Evolutionary conservation across 2,797 vertebrate species (phyloP).

Genomic region (Arremon brunneinucha): DNA sequence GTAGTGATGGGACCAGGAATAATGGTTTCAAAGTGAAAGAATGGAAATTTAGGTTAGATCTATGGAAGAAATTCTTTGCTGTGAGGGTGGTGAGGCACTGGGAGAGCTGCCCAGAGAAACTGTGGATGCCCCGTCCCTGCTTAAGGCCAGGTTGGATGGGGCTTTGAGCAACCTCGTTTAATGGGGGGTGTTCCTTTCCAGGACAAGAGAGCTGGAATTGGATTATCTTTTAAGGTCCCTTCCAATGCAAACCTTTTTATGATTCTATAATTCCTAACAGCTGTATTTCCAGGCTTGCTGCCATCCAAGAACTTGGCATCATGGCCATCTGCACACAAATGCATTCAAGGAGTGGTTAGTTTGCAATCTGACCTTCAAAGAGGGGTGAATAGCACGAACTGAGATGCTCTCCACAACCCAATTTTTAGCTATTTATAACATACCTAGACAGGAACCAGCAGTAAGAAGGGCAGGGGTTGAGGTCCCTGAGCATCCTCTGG

Average conservation of each 20-base stretch:
- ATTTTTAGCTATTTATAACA: not conserved
- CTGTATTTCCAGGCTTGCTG: not conserved
- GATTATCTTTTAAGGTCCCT: not conserved
- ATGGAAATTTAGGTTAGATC: not conserved
- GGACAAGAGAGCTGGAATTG: not conserved
- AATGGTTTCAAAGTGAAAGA: not conserved
- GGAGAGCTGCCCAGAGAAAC: not conserved
- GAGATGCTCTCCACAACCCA: not conserved
- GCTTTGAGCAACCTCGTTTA: not conserved
- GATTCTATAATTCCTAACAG: not conserved
- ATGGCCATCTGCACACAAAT: fast-evolving
- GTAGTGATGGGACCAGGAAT: not conserved
- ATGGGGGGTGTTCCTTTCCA: not conserved
- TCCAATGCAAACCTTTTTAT: not conserved
- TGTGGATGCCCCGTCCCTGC: not conserved
- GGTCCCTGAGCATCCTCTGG: not conserved
- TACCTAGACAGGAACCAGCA: not conserved
- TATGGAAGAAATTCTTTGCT: not conserved
- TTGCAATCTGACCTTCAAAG: not conserved
- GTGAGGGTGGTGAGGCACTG: not conserved
- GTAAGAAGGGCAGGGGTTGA: not conserved
- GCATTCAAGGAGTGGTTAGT: not conserved
- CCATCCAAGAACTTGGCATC: not conserved
- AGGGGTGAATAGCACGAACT: not conserved
- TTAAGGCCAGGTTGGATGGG: not conserved